Percentiles rank a stretch among this genome's conserved stretches.
phyloP scores from a whole-genome alignment of 2,113 vertebrate genomes.

The Rhinoptilus africanus region DNA sequence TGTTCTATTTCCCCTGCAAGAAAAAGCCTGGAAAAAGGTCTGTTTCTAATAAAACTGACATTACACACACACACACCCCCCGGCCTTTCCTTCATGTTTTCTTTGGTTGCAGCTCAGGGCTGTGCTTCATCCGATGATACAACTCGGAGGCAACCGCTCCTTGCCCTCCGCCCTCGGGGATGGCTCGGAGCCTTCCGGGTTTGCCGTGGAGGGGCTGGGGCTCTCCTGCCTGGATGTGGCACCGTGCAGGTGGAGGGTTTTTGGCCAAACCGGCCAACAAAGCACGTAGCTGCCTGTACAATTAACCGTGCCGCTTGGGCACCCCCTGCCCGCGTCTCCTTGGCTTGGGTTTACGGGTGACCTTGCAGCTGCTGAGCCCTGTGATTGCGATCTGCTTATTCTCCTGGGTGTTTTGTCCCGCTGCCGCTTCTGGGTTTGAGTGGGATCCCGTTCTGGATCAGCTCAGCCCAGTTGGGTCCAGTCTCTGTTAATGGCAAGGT shows the following conservation, averaged over 20 bases:
- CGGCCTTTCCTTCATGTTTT: not conserved
- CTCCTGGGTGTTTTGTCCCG: accelerated
- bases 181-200: not conserved
- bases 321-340: not conserved
- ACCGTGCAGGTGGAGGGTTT: not conserved
- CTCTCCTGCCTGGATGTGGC: not conserved
- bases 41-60: not conserved
- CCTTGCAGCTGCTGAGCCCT: not conserved
- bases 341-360: not conserved
- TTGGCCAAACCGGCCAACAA: not conserved
- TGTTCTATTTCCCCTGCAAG: not conserved
- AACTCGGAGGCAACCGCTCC: accelerated
- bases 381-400: not conserved
- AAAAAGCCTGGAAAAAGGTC: not conserved
- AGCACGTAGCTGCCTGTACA: accelerated
- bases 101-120: not conserved
- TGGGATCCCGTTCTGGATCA: not conserved
- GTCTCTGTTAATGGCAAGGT: accelerated
- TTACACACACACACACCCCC: too few relatives aligned
- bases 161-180: not conserved
- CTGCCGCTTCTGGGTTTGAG: not conserved
- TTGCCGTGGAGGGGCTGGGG: not conserved
- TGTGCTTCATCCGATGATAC: not conserved
- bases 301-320: accelerated
- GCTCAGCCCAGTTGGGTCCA: not conserved